These are phyloP conservation scores for Dipodomys spectabilis DNA, from an alignment of 2,113 vertebrate species.

Conservation along the genomic window DNA sequence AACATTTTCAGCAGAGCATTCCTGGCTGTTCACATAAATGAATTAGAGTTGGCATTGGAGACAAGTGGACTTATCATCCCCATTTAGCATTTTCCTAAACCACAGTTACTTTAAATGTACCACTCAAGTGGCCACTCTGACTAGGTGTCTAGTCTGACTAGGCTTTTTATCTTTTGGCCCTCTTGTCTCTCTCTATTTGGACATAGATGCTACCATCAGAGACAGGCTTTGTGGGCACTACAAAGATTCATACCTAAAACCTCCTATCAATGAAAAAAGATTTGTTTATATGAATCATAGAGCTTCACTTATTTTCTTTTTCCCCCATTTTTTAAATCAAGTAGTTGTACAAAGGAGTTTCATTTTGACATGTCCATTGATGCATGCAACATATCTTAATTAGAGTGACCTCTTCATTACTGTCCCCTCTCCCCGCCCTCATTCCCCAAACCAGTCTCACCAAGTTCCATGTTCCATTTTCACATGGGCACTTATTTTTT, in stretches of 20 bases:
- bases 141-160: not conserved
- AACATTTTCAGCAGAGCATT: not conserved
- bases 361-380: too few relatives aligned
- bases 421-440: too few relatives aligned
- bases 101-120: not conserved
- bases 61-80: not conserved
- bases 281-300: not conserved
- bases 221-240: not conserved
- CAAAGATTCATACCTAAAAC: not conserved
- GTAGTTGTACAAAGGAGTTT: too few relatives aligned
- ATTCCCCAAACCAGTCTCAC: too few relatives aligned
- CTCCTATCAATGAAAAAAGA: slow-evolving; percentile 8
- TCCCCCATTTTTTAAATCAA: too few relatives aligned
- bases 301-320: not conserved
- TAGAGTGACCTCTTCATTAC: too few relatives aligned
- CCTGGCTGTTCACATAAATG: slow-evolving; percentile 5
- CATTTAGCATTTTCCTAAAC: not conserved
- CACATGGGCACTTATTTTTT: too few relatives aligned
- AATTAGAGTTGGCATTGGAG: not conserved
- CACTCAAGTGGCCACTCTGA: not conserved
- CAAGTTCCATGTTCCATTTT: too few relatives aligned
- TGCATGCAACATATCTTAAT: too few relatives aligned
- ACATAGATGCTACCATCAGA: not conserved
- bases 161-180: not conserved
- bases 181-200: not conserved